Base-by-base conservation (phyloP, 2,888 invertebrate genomes). In the Lomographa bimaculata region DNA sequence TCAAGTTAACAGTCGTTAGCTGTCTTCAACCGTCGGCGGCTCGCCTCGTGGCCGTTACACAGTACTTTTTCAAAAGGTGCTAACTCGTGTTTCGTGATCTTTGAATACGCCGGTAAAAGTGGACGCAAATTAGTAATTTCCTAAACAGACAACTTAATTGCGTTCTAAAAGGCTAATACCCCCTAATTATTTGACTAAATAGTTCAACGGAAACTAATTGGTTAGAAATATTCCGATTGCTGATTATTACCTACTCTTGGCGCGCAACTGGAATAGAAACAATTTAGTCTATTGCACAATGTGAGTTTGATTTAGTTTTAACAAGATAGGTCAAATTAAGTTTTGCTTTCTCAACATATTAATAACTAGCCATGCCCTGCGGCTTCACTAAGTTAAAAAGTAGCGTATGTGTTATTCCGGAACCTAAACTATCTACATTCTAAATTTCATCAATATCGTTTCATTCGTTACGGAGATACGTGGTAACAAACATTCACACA, bases 41-140 rank as follows among this genome's bases (percentile, higher is more conserved):
- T 27, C 7, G 14, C 9, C 6, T 4, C 20, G 37, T 45, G 28
- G 46, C 55, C 58, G 50, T 55, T 59, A 50, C 58, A 55, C 57
- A 54, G 60, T 63, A 64, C 57, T 71, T 68, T 61, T 62, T 62
- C 57, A 60, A 64, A 61, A 79, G 79, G 80, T 84, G 85, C 74
- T 86, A 86, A 87, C 68, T 69, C 58, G 59, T 57, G 62, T 65
- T 77, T 74, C 86, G 83, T 86, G 85, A 79, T 73, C 69, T 67
- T 66, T 70, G 69, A 75, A 77, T 76, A 69, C 61, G 60, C 54
- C 57, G 64, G 72, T 75, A 78, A 78, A 71, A 75, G 68, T 62
- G 64, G 48, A 66, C 71, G 78, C 72, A 58, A 78, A 80, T 78
- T 74, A 65, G 59, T 67, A 71, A 76, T 76, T 77, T 74, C 72